Evolutionary conservation across 2,113 vertebrate genomes (phyloP), one percentile per base, ranked within the genome.

Genomic region (Oryzias woworae): DNA sequence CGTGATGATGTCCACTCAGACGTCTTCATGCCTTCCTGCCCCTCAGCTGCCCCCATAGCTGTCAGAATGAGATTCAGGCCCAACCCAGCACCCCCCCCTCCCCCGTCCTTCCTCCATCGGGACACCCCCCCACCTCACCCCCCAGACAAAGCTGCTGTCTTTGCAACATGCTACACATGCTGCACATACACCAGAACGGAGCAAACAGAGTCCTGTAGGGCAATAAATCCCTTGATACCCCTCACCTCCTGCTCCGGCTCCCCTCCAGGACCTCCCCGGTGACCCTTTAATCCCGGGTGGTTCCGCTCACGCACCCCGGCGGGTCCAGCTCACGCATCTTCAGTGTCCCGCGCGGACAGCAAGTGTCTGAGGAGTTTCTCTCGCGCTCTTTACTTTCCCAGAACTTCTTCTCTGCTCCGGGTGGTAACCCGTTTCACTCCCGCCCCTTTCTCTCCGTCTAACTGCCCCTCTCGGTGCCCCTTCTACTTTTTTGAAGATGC

Each of bases 371-470:
- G 55, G 76, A 67, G 80, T 63, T 5, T 57, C 70, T 79, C 70
- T 73, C 65, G 47, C 47, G 72, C 79, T 88, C 83, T 90, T 91
- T 87, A 92, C 89, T 91, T 91, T 86, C 89, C 85, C 85, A 88
- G 83, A 89, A 85, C 80, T 85, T 86, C 79, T 83, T 72, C 75
- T 61, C 81, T 56, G 85, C 73, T 75, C 87, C 70, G 77, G 63
- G 85, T 86, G 77, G 71, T 80, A 75, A 79, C 83, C 63, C 69
- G 70, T 64, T 64, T 42, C 58, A 47, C 63, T 78, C 83, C 79
- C 73, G 62, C 71, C 77, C 52, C 58, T 60, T 61, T 62, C 36
- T 68, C 64, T 49, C 52, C 51, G 20, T 48, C 66, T 52, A 55
- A 44, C 24, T 22, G 15, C 18, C 42, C 50, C 73, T 62, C 71